A percentile compares a stretch with the other conserved stretches of the same genome.
These are phyloP conservation scores for Iphiclides podalirius DNA, from an alignment of 2,888 invertebrate genomes.

Conservation along the genomic window DNA sequence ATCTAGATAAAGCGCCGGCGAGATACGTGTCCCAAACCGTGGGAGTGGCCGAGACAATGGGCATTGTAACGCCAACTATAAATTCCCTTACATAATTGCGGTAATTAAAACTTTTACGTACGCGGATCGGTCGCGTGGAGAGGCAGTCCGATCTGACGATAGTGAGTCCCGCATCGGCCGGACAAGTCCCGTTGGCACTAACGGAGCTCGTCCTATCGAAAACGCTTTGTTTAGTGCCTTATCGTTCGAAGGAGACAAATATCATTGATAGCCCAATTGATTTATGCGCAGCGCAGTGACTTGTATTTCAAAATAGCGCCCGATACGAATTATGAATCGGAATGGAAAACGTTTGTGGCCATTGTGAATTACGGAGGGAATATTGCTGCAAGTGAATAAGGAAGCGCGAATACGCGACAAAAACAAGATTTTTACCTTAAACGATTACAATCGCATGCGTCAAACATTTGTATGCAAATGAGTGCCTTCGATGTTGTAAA, in stretches of 20 bases:
- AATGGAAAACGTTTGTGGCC: slow-evolving; percentile 9
- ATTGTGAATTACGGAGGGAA: slow-evolving; percentile 6
- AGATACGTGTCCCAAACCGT: slow-evolving; percentile 64
- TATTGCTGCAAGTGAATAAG: slow-evolving; percentile 3
- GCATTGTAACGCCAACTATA: slow-evolving; percentile 52
- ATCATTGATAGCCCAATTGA: slow-evolving; percentile 16
- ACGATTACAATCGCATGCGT: slow-evolving; percentile 5
- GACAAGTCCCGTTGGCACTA: slow-evolving; percentile 18
- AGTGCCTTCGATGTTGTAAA: not conserved
- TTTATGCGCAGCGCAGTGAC: slow-evolving; percentile 16
- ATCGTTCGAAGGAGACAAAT: slow-evolving; percentile 20
- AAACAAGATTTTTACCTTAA: slow-evolving; percentile 9
- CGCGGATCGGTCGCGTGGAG: slow-evolving; percentile 25
- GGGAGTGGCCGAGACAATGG: slow-evolving; percentile 56
- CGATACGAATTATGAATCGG: slow-evolving; percentile 12
- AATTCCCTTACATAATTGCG: slow-evolving; percentile 63
- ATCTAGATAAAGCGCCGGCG: slow-evolving; percentile 50
- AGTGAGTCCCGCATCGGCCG: slow-evolving; percentile 7
- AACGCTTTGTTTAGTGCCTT: slow-evolving; percentile 19
- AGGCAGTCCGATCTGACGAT: slow-evolving; percentile 38
- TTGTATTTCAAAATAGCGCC: slow-evolving; percentile 6
- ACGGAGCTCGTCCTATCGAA: slow-evolving; percentile 15
- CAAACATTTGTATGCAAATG: slow-evolving; percentile 18
- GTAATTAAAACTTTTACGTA: slow-evolving; percentile 62
- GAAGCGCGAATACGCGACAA: not conserved